A percentile compares a stretch with the other conserved stretches of the same genome.
phyloP scores from a whole-genome alignment of 2,113 vertebrate species.

The Bos indicus region DNA sequence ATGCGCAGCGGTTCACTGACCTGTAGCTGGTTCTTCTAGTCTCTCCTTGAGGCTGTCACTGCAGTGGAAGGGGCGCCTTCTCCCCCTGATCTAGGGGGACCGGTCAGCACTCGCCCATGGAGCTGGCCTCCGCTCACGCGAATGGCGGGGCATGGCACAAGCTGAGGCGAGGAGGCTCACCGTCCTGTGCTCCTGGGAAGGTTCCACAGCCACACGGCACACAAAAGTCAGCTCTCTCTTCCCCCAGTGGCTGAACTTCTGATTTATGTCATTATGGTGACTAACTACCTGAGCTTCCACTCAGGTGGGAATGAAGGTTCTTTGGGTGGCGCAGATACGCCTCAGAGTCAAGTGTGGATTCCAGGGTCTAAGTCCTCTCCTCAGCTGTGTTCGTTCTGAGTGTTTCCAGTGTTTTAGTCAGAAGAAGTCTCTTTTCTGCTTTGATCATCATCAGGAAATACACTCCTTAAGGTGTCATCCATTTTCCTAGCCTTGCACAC shows the following conservation, averaged over 20 bases:
- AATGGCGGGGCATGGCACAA: neutral
- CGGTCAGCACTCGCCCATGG: neutral
- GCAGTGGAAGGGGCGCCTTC: neutral
- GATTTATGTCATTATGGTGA: neutral
- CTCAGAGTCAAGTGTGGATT: neutral
- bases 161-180: neutral
- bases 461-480: neutral
- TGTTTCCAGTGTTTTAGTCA: neutral
- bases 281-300: neutral
- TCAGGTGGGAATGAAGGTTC: neutral
- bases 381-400: neutral
- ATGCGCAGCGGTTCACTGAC: neutral
- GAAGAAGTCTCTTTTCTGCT: neutral
- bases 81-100: neutral
- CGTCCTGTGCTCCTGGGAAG: neutral
- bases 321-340: neutral
- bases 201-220: neutral
- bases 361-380: neutral
- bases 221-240: neutral
- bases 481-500: neutral
- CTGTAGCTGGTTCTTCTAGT: neutral
- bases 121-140: neutral
- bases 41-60: neutral
- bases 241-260: neutral
- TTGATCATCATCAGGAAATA: neutral